Base-by-base conservation (phyloP, 2,797 vertebrate genomes). In the Petrocephalus sullivani region DNA sequence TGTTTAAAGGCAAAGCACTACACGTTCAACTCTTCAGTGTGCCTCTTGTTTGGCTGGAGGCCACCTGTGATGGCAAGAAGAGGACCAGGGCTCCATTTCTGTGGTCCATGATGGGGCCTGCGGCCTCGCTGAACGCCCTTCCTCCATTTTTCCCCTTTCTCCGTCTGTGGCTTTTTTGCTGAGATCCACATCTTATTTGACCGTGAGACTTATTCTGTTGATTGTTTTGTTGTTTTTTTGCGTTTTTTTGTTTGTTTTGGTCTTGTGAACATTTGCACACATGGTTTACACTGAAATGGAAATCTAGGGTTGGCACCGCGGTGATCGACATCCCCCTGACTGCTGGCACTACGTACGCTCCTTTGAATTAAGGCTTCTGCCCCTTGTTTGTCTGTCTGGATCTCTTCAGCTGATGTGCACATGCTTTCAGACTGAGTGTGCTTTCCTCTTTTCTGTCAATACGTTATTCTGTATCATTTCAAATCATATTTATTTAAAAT, bases 401-500 rank as follows among this genome's bases (percentile, higher is more conserved):
- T 91, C 92, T 94, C 93, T 91, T 88, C 89, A 57, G 46, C 57
- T 61, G 16, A 46, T 53, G 93, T 93, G 93, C 94, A 94, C 93
- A 95, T 93, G 91, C 90, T 91, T 89, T 93, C 89, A 87, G 57
- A 90, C 92, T 90, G 92, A 67, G 46, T 90, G 87, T 86, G 87
- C 89, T 92, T 86, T 83, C 61, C 19, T 84, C 90, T 93, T 93
- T 91, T 92, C 94, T 94, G 93, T 94, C 91, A 90, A 93, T 96
- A 94, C 94, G 95, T 93, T 95, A 89, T 92, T 93, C 90, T 94
- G 89, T 94, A 90, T 91, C 92, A 95, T 94, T 94, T 90, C 46
- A 89, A 90, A 87, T 92, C 92, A 3, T 94, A 96, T 96, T 96
- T 96, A 96, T 96, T 96, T 95, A 94, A 92, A 91, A 93, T 83